These are phyloP conservation scores for Crenichthys baileyi DNA, from an alignment of 2,797 vertebrate species.

Conservation along the genomic window DNA sequence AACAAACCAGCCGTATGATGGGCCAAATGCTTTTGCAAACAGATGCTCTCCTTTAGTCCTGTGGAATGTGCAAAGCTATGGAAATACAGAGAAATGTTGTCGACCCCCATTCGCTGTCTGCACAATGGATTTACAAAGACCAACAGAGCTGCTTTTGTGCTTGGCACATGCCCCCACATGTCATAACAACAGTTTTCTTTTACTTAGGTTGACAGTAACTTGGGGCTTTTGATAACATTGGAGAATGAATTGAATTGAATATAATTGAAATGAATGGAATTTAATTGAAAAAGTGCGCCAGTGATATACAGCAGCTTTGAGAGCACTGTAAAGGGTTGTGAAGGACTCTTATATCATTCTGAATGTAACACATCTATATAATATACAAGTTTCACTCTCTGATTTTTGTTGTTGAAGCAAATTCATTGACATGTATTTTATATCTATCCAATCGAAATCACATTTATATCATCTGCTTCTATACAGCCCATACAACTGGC, in stretches of 20 bases:
- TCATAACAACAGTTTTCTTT: slow-evolving; percentile 29
- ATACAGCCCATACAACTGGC: slow-evolving; percentile 16
- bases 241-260: background rate
- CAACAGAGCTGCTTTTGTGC: slow-evolving; percentile 66
- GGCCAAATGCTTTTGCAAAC: slow-evolving; percentile 52
- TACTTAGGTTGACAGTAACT: slow-evolving; percentile 26
- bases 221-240: slow-evolving; percentile 13
- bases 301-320: background rate
- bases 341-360: too few species aligned
- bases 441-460: slow-evolving; percentile 7
- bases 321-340: background rate
- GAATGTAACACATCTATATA: background rate
- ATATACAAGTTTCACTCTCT: background rate
- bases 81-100: slow-evolving; percentile 68
- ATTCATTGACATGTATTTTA: background rate
- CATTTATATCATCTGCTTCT: slow-evolving; percentile 24
- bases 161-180: slow-evolving; percentile 54
- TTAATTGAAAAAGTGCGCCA: background rate
- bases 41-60: slow-evolving; percentile 44
- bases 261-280: too few species aligned
- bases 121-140: slow-evolving; percentile 68
- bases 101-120: slow-evolving; percentile 46
- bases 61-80: slow-evolving; percentile 71
- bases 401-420: too few species aligned
- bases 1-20: slow-evolving; percentile 43